Conservation (phyloP, 2,797 vertebrate genomes). For the Coendou prehensilis region DNA sequence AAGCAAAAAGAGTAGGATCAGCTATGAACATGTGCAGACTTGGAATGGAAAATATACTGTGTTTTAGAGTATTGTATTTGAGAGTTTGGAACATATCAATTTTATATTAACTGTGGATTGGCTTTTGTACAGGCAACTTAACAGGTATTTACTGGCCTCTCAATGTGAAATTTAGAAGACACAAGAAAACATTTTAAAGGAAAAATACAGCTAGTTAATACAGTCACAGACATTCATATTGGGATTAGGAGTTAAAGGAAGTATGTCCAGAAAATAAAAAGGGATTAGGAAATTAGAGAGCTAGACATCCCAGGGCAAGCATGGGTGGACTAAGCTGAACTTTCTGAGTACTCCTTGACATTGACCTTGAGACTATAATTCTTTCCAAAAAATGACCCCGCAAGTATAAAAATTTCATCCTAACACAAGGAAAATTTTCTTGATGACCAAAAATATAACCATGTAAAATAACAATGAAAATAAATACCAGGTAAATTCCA, state of each 20-base stretch:
- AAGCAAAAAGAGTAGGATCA: neutral
- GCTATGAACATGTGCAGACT: neutral
- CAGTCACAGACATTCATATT: neutral
- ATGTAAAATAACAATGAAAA: neutral
- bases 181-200: neutral
- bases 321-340: accelerated
- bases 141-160: neutral
- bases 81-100: neutral
- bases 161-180: neutral
- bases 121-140: neutral
- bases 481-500: neutral
- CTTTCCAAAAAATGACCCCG: neutral
- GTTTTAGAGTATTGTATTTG: neutral
- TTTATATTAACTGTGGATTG: no score
- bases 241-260: neutral
- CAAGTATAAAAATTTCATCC: neutral
- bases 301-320: accelerated
- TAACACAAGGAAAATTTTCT: neutral
- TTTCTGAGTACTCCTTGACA: neutral
- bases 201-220: neutral
- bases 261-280: neutral
- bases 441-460: no score
- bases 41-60: neutral
- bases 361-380: neutral
- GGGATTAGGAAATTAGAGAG: neutral